Base-by-base conservation (phyloP, 1,140 invertebrate species). In the Sarcophaga bullata region DNA sequence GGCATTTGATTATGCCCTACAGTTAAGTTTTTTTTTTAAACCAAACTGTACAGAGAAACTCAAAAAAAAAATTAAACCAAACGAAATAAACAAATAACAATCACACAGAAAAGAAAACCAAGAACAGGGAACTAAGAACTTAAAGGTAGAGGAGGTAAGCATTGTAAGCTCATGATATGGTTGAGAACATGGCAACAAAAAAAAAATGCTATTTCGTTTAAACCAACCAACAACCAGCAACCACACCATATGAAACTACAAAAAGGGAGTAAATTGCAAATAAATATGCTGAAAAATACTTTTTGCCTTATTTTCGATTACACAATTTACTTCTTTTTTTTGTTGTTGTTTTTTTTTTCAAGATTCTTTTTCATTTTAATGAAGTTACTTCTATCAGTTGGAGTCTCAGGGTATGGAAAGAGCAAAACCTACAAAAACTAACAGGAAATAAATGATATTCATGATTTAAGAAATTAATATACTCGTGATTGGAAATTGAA, bases 1-100 rank as follows among this genome's bases (percentile, higher is more conserved):
- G 78, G 58, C 75, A 82, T 82, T 82, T 82, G 82, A 82, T 82
- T 82, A 82, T 82, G 82, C 82, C 82, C 49, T 82, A 72, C 46
- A 78, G 82, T 68, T 80, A 73, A 52, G 49, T 50, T 73, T 73
- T 10, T n/a, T 10, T n/a, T 11, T 25, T 19, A 9, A 17, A 73
- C 10, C 37, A 52, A 11, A 73, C 17, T 15, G 17, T 37, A 68
- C 48, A 0, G 68, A 13, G 13, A 47, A 47, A 48, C 68, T 17
- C 3, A 19, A 52, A 52, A 1, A 9, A 52, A 52, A 13, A 52
- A 52, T 52, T 10, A n/a, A 68, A 25, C 62, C 62, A 68, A 68
- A 17, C 15, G 48, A 80, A 37, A 82, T 48, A n/a, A 37, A 78
- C 17, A 73, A n/a, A 52, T 58, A 62, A 73, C 49, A 80, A 80